Base-by-base conservation (phyloP, 2,888 invertebrate species). In the Conistra vaccinii region DNA sequence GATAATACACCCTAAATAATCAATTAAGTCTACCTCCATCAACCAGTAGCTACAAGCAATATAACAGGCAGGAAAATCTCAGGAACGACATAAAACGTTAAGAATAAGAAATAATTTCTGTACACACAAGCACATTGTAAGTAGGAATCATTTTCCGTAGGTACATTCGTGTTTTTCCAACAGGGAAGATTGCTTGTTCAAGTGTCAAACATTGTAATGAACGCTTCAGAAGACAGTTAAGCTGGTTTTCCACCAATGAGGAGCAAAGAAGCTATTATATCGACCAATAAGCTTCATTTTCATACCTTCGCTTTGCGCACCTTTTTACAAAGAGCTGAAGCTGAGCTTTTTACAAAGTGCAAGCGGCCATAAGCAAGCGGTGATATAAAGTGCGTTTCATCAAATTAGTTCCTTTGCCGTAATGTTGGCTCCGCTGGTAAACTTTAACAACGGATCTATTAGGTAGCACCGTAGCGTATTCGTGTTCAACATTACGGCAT, bases 151-250 rank as follows among this genome's bases (percentile, higher is more conserved):
- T 62, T 73, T 80, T 51, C 29, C 20, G 14, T 48, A 12, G 17
- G 29, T n/a, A 70, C 2, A 39, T 29, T 80, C 48, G 10, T 80
- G 14, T 76, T 80, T 55, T 73, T 73, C 55, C 48, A 62, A 32
- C 39, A 76, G 17, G 42, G 7, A 61, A 1, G 14, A 62, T 57
- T 74, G 80, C 55, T 80, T 73, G 81, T 51, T 77, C 81, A 57
- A 73, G 62, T 80, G 81, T 77, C 62, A 57, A 73, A 77, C 55
- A 80, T 48, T 57, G 62, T 80, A 73, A 77, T 80, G 62, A 77
- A 80, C 42, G 74, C 74, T 51, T 62, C 48, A 62, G 26, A 62
- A 42, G 39, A 26, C 39, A 39, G 23, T 42, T 7, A 62, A 26
- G 74, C 39, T 42, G 3, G 42, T 51, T 42, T 3, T 57, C 48